These are phyloP conservation scores for Zoanthus sociatus DNA, from an alignment of 92 coral and sea anemone species.

Conservation along the genomic window DNA sequence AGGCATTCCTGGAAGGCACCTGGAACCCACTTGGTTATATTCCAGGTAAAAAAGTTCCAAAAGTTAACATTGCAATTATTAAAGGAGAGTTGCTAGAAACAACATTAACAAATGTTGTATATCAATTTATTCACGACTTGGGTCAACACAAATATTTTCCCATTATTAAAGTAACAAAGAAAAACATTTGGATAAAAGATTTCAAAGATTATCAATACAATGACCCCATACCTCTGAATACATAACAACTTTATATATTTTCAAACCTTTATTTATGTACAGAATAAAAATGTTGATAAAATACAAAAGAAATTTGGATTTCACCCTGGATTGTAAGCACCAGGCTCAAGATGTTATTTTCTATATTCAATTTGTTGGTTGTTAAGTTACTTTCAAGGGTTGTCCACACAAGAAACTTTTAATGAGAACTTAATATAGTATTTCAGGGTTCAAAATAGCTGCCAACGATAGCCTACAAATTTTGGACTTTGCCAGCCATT, in stretches of 20 bases:
- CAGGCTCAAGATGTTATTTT: no score
- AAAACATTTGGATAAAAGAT: neutral
- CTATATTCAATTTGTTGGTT: no score
- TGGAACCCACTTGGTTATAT: constrained; percentile 7
- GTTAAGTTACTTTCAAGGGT: no score
- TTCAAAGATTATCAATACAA: neutral
- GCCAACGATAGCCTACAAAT: no score
- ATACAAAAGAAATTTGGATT: no score
- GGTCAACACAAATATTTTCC: constrained; percentile 26
- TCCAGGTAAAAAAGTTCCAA: constrained; percentile 15
- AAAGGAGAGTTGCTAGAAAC: neutral
- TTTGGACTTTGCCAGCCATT: no score
- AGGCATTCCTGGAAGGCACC: neutral
- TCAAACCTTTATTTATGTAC: neutral
- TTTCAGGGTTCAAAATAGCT: no score
- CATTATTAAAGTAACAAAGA: neutral
- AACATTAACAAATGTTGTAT: neutral
- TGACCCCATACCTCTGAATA: neutral
- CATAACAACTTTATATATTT: neutral
- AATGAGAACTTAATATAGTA: no score
- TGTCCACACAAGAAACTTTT: no score
- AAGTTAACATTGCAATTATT: neutral
- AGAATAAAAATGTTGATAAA: no score
- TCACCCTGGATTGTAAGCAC: no score
- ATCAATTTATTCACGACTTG: neutral